A percentile compares a stretch with the other conserved stretches of the same genome.
These are phyloP conservation scores for Trichacis sp. DNA, from an alignment of 2,888 invertebrate genomes.

Conservation along the genomic window DNA sequence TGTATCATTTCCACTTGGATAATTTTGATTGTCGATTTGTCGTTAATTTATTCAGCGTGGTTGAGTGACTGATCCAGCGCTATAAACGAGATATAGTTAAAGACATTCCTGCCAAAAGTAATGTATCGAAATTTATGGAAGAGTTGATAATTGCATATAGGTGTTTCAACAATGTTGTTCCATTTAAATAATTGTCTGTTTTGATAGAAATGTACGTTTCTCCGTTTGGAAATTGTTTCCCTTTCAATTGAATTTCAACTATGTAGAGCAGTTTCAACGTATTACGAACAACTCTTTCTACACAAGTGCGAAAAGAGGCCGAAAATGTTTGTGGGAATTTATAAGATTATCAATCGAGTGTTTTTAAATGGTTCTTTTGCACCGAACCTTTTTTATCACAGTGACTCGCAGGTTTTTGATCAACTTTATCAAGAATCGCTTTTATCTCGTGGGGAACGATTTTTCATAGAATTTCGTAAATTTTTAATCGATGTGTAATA, in stretches of 20 bases:
- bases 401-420: background rate
- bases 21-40: no score
- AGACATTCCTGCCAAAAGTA: slow-evolving; percentile 68
- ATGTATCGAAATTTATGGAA: slow-evolving; percentile 61
- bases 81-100: slow-evolving; percentile 52
- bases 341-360: background rate
- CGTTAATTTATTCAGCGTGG: no score
- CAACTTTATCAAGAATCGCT: background rate
- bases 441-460: background rate
- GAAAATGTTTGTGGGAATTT: background rate
- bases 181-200: slow-evolving; percentile 27
- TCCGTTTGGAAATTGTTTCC: slow-evolving; percentile 9
- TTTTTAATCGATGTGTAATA: slow-evolving; percentile 1
- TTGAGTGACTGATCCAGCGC: no score
- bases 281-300: no score
- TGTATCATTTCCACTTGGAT: no score
- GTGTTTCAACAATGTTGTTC: slow-evolving; percentile 37
- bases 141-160: slow-evolving; percentile 47
- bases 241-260: no score
- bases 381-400: no score
- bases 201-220: slow-evolving; percentile 23
- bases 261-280: no score
- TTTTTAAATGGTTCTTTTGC: background rate
- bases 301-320: no score
- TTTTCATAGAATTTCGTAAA: background rate